Conservation (phyloP, 1,140 invertebrate genomes). For the Drosophila lowei region DNA sequence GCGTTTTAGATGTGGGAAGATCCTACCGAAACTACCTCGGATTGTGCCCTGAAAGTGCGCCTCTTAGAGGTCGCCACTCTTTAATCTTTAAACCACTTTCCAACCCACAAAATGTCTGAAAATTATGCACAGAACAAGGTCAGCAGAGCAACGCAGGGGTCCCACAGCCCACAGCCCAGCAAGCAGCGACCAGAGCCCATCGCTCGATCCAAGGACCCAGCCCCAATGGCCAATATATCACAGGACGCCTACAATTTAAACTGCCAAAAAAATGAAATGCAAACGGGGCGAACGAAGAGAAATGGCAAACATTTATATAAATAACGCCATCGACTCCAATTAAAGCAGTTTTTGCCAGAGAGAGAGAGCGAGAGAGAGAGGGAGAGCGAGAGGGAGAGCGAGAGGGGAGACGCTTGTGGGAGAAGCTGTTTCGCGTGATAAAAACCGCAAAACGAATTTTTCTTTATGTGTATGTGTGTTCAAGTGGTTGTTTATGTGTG, state of each 20-base stretch:
- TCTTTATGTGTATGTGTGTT: conserved; percentile 31
- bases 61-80: no score
- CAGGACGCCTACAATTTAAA: conserved; percentile 74
- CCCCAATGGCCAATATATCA: conserved; percentile 68
- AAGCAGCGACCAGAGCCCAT: not conserved
- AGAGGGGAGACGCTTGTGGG: not conserved
- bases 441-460: conserved; percentile 76
- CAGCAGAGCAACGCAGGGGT: conserved; percentile 13
- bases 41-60: no score
- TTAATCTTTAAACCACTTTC: conserved; percentile 53
- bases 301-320: conserved; percentile 82
- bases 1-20: not conserved
- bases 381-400: not conserved
- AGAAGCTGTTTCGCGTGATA: conserved; percentile 50
- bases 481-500: conserved; percentile 3
- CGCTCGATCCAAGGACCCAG: conserved; percentile 26
- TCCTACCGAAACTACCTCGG: not conserved
- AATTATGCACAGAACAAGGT: conserved; percentile 66
- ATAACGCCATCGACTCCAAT: conserved; percentile 80
- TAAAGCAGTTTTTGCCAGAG: conserved; percentile 57
- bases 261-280: conserved; percentile 78
- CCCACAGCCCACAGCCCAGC: not conserved
- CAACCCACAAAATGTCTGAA: conserved; percentile 29
- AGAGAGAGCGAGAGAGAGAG: not conserved
- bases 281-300: conserved; percentile 75